Evolutionary conservation across 2,797 vertebrate genomes (phyloP).

Genomic region (Tenualosa thibaudeaui): DNA sequence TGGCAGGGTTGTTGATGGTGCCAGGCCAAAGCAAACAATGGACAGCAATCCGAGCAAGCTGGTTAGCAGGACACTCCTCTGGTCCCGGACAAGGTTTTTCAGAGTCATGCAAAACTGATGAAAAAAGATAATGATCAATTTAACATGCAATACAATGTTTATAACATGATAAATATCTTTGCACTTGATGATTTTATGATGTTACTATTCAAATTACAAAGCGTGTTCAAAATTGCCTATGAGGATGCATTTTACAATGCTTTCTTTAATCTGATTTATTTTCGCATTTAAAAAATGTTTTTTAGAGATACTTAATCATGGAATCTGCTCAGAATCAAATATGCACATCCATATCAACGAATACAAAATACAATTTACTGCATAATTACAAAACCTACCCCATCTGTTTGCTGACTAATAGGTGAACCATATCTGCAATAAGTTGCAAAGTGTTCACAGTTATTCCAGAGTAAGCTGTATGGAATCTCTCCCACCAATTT

Average conservation of each 20-base stretch:
- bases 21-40: conserved; percentile 80
- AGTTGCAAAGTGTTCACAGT: conserved; percentile 95
- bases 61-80: conserved; percentile 81
- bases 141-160: not conserved
- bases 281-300: not conserved
- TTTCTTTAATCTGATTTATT: not conserved
- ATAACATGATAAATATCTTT: no score
- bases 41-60: conserved; percentile 79
- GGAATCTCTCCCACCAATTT: conserved; percentile 76
- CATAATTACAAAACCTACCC: conserved; percentile 66
- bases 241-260: no score
- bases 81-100: conserved; percentile 89
- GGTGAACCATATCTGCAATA: conserved; percentile 85
- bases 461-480: conserved; percentile 94
- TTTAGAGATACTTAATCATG: not conserved
- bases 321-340: not conserved
- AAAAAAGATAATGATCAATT: conserved; percentile 39
- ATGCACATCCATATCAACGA: not conserved
- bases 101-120: conserved; percentile 84
- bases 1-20: conserved; percentile 81
- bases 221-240: not conserved
- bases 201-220: no score
- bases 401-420: conserved; percentile 84
- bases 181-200: no score
- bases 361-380: not conserved